Percentiles rank a stretch among this genome's conserved stretches.
These are phyloP conservation scores for Biston betularia DNA, from an alignment of 2,888 invertebrate genomes.

Conservation along the genomic window DNA sequence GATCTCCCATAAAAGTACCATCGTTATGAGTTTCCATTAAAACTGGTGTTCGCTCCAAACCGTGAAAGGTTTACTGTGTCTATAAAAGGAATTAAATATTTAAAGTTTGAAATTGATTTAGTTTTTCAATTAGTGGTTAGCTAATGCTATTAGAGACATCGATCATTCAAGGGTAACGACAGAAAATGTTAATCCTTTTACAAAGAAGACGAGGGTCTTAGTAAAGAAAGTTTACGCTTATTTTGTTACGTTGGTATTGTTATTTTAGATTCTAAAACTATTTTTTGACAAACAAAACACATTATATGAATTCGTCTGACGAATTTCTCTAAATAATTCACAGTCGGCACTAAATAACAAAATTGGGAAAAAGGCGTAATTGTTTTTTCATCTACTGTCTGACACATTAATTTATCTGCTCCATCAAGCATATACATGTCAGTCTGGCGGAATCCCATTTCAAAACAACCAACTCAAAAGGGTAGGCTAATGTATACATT, in stretches of 20 bases:
- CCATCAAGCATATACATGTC: conserved; percentile 53
- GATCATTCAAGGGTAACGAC: conserved; percentile 3
- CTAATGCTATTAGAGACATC: conserved; percentile 1
- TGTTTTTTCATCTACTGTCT: conserved; percentile 49
- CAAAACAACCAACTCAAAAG: conserved; percentile 25
- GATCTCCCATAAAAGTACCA: conserved; percentile 58
- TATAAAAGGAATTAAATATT: conserved; percentile 18
- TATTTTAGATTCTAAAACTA: neutral
- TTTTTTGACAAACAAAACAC: neutral
- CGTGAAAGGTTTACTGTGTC: conserved; percentile 20
- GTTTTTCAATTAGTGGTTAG: conserved; percentile 5
- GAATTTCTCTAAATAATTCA: neutral
- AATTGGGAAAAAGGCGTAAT: conserved; percentile 27
- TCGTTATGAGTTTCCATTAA: conserved; percentile 54
- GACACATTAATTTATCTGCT: conserved; percentile 59
- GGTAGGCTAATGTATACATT: conserved; percentile 1
- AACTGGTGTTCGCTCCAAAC: conserved; percentile 43
- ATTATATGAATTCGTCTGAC: neutral
- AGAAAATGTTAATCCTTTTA: conserved; percentile 6
- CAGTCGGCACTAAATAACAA: neutral
- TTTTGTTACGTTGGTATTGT: too few species aligned
- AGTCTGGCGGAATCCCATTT: conserved; percentile 46
- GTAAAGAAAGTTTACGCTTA: neutral
- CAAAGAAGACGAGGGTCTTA: neutral
- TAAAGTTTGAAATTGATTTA: conserved; percentile 13